These are phyloP conservation scores for Cerastis leucographa DNA, from an alignment of 2,888 invertebrate genomes.

Conservation along the genomic window DNA sequence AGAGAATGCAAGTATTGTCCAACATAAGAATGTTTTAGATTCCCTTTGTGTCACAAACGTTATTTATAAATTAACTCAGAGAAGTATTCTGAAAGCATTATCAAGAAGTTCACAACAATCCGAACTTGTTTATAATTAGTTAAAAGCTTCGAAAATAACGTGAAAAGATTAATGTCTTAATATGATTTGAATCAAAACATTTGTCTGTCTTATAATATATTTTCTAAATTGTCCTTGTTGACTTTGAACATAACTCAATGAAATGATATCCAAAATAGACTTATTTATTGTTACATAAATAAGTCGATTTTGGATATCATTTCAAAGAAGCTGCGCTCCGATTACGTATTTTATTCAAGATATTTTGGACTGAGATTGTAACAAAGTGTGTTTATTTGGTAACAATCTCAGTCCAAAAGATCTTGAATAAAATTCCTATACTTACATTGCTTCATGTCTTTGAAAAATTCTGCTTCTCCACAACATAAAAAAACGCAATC, in stretches of 20 bases:
- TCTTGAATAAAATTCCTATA: too few species aligned
- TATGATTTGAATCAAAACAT: slow-evolving; percentile 43
- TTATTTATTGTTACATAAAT: too few species aligned
- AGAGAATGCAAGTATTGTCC: background rate
- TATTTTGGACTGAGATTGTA: too few species aligned
- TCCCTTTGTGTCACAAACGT: slow-evolving; percentile 28
- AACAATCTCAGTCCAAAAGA: too few species aligned
- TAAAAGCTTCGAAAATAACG: slow-evolving; percentile 54
- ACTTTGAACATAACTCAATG: background rate
- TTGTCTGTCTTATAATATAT: background rate
- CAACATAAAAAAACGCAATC: too few species aligned
- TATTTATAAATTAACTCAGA: slow-evolving; percentile 23
- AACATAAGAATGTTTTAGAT: slow-evolving; percentile 28
- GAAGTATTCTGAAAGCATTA: slow-evolving; percentile 38
- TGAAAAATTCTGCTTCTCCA: too few species aligned
- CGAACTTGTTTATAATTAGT: slow-evolving; percentile 56
- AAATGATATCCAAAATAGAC: too few species aligned
- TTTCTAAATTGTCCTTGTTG: background rate
- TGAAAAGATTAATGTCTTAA: slow-evolving; percentile 41
- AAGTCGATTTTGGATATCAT: too few species aligned
- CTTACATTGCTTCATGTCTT: too few species aligned
- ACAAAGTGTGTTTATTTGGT: too few species aligned
- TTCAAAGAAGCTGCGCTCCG: too few species aligned
- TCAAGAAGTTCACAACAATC: slow-evolving; percentile 50
- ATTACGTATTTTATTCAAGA: too few species aligned